These are phyloP conservation scores for Lymantria monacha DNA, from an alignment of 2,888 invertebrate genomes.

Conservation along the genomic window DNA sequence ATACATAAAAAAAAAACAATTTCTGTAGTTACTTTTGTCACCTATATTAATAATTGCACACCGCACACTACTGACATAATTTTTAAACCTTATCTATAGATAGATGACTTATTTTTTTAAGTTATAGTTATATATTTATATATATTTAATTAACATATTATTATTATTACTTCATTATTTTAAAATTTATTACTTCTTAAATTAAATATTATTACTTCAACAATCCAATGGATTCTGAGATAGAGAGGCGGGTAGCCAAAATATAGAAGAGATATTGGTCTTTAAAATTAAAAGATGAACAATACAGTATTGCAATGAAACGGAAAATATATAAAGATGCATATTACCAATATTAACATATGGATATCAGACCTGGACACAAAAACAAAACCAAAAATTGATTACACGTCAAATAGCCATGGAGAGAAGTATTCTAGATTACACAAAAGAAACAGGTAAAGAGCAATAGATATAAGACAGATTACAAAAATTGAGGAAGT, in stretches of 20 bases:
- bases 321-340: not conserved
- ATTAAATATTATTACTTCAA: too few relatives aligned
- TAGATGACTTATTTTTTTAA: too few relatives aligned
- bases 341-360: too few relatives aligned
- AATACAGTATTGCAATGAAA: not conserved
- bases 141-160: too few relatives aligned
- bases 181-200: too few relatives aligned
- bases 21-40: too few relatives aligned
- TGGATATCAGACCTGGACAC: not conserved
- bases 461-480: not conserved
- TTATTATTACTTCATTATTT: too few relatives aligned
- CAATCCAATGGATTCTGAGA: not conserved
- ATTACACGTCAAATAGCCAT: not conserved
- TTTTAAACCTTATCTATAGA: too few relatives aligned
- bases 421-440: not conserved
- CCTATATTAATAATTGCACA: too few relatives aligned
- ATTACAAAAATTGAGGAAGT: not conserved
- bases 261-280: not conserved
- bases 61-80: too few relatives aligned
- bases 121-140: too few relatives aligned
- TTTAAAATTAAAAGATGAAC: not conserved
- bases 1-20: too few relatives aligned
- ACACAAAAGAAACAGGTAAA: not conserved
- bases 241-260: conserved; percentile 3
- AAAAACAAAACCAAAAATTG: not conserved